Conservation (phyloP, 2,797 vertebrate genomes). For the Momotus momota region DNA sequence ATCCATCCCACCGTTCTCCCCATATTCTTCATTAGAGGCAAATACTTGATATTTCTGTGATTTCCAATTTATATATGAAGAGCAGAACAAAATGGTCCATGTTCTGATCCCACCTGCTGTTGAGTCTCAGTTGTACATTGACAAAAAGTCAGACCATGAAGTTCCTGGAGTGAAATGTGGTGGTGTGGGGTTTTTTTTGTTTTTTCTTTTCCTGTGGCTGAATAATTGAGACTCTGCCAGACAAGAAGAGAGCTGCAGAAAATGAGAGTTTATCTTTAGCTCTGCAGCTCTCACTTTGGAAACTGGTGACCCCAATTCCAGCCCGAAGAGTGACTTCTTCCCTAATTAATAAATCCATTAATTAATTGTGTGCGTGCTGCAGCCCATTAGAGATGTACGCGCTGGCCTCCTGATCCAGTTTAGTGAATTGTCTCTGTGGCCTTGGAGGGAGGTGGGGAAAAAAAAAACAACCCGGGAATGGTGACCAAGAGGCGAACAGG, state of each 20-base stretch:
- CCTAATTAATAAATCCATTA: conserved; percentile 83
- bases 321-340: conserved; percentile 73
- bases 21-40: not conserved
- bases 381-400: conserved; percentile 65
- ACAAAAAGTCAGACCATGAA: not conserved
- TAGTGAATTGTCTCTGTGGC: conserved; percentile 47
- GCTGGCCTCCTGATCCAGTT: conserved; percentile 68
- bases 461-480: not conserved
- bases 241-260: conserved; percentile 49
- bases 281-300: conserved; percentile 77
- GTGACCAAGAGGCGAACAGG: not conserved
- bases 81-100: rapidly evolving
- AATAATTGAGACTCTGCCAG: conserved; percentile 72
- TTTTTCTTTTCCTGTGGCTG: not conserved
- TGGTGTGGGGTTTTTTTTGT: not conserved
- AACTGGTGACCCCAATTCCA: conserved; percentile 82
- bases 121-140: rapidly evolving
- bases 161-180: not conserved
- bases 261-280: conserved; percentile 81
- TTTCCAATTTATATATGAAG: not conserved
- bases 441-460: rapidly evolving
- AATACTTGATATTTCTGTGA: not conserved
- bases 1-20: not conserved
- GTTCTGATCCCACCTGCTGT: not conserved
- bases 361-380: conserved; percentile 77